A percentile compares a stretch with the other conserved stretches of the same genome.
Conservation (phyloP, 30 jellyfish, hydroid and myxozoan species). For the Pseudorhiza aurosa region DNA sequence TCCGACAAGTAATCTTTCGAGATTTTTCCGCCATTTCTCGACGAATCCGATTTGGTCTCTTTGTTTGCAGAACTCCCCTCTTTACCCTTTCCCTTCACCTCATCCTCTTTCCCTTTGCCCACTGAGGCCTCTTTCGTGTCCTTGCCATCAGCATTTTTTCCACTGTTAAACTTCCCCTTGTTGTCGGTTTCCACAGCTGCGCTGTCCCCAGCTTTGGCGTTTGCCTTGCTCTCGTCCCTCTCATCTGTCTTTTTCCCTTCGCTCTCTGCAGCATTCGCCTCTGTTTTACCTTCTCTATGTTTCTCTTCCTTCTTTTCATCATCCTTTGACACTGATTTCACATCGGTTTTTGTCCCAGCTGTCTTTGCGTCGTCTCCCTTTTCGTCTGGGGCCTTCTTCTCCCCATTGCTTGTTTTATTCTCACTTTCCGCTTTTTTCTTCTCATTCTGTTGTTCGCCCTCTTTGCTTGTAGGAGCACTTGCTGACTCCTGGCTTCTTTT, state of each 20-base stretch:
- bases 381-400: no score
- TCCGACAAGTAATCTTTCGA: slow-evolving; percentile 5
- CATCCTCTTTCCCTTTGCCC: slow-evolving; percentile 1
- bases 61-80: not conserved
- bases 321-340: no score
- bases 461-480: no score
- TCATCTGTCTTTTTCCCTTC: not conserved
- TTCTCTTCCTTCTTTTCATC: not conserved
- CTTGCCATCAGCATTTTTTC: not conserved
- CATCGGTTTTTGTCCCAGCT: no score
- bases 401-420: no score
- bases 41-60: not conserved
- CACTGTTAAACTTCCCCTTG: not conserved
- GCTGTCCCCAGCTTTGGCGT: not conserved
- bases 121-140: not conserved
- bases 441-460: not conserved
- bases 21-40: slow-evolving; percentile 1
- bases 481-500: not conserved
- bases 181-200: not conserved
- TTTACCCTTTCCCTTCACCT: not conserved
- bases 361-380: no score
- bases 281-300: not conserved
- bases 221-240: slow-evolving; percentile 1
- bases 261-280: not conserved
- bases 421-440: not conserved